Percentiles rank a stretch among this genome's conserved stretches.
These are phyloP conservation scores for Xiphophorus maculatus DNA, from an alignment of 2,113 vertebrate genomes.

Conservation along the genomic window DNA sequence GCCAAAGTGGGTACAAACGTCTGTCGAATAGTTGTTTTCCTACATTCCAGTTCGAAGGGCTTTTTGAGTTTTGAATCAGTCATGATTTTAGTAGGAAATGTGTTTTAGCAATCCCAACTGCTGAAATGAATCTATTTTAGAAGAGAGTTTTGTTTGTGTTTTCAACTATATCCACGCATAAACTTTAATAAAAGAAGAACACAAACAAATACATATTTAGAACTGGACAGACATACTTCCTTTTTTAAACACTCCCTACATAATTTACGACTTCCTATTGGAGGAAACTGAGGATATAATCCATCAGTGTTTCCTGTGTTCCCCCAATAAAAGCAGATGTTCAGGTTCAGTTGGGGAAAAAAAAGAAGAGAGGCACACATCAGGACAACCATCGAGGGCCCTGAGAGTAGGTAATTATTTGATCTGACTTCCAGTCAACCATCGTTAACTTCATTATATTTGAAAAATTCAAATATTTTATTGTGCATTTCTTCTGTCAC, in stretches of 20 bases:
- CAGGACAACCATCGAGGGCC: slow-evolving; percentile 10
- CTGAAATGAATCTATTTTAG: too few relatives aligned
- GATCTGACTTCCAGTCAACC: not conserved
- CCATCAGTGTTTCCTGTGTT: slow-evolving; percentile 71
- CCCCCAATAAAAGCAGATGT: slow-evolving; percentile 64
- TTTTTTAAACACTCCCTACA: slow-evolving; percentile 20
- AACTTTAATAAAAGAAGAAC: not conserved
- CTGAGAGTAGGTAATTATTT: slow-evolving; percentile 38
- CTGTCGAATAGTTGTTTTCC: not conserved
- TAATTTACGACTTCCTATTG: slow-evolving; percentile 74
- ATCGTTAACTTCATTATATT: not conserved
- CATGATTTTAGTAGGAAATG: too few relatives aligned
- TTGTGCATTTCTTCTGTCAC: slow-evolving; percentile 15
- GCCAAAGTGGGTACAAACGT: not conserved
- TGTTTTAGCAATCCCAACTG: too few relatives aligned
- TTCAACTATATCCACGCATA: not conserved
- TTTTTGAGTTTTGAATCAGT: too few relatives aligned
- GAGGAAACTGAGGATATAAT: slow-evolving; percentile 64
- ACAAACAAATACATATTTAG: slow-evolving; percentile 37
- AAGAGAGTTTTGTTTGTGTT: not conserved
- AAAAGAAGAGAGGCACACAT: slow-evolving; percentile 11
- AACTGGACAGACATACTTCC: slow-evolving; percentile 43
- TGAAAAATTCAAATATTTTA: slow-evolving; percentile 2
- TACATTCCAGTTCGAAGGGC: not conserved
- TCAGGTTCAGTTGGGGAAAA: slow-evolving; percentile 54